These are phyloP conservation scores for Macropodus opercularis DNA, from an alignment of 2,797 vertebrate genomes.

Conservation along the genomic window DNA sequence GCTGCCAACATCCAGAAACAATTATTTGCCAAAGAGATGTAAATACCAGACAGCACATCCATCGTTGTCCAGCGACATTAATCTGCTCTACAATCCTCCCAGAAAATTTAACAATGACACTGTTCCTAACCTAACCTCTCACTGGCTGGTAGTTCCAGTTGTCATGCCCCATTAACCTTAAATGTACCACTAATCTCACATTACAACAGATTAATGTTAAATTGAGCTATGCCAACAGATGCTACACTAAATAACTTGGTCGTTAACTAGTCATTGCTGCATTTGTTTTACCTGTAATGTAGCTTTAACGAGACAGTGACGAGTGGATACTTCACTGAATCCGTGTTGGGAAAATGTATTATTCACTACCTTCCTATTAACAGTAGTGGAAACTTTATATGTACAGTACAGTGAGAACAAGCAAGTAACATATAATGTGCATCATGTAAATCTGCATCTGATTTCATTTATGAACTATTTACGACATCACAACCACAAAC, in stretches of 20 bases:
- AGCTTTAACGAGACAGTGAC: constrained; percentile 48
- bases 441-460: not conserved
- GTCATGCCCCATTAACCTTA: constrained; percentile 55
- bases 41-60: constrained; percentile 39
- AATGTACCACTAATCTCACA: constrained; percentile 48
- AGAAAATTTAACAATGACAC: constrained; percentile 27
- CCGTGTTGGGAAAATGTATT: not conserved
- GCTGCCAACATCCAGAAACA: constrained; percentile 42
- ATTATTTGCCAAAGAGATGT: constrained; percentile 30
- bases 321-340: constrained; percentile 23
- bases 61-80: constrained; percentile 35
- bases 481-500: no score
- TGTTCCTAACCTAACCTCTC: constrained; percentile 31
- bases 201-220: constrained; percentile 48
- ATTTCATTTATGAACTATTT: no score
- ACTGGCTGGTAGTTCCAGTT: constrained; percentile 39
- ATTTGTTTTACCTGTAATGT: constrained; percentile 45
- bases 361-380: constrained; percentile 15
- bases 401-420: not conserved
- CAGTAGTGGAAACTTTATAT: not conserved
- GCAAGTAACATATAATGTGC: not conserved
- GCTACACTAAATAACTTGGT: constrained; percentile 49
- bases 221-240: constrained; percentile 44
- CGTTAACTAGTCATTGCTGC: constrained; percentile 39
- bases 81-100: constrained; percentile 33